Evolutionary conservation across 1,140 invertebrate genomes (phyloP).

Genomic region (Cataglyphis hispanica): DNA sequence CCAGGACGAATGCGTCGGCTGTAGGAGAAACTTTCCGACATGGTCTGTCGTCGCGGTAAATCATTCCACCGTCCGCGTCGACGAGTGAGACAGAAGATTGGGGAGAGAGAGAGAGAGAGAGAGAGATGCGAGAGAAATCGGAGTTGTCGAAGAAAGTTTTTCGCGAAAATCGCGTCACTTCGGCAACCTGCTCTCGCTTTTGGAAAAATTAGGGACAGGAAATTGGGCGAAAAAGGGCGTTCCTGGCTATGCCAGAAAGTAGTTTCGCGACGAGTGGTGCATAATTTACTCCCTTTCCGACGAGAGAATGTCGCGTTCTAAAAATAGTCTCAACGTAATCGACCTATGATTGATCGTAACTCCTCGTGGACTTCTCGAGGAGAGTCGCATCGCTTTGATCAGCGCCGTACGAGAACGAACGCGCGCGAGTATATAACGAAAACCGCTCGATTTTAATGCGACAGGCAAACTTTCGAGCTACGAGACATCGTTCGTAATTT

Average conservation of each 20-base stretch:
- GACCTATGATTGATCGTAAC: constrained; percentile 15
- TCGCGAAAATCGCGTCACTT: constrained; percentile 62
- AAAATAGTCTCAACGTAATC: constrained; percentile 31
- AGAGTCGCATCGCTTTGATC: constrained; percentile 8
- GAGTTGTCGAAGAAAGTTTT: constrained; percentile 56
- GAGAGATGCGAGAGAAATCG: constrained; percentile 45
- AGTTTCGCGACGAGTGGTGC: constrained; percentile 26
- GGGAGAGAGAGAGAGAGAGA: neutral
- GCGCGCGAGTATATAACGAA: neutral
- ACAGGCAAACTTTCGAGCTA: constrained; percentile 50
- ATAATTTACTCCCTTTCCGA: constrained; percentile 26
- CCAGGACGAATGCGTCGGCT: constrained; percentile 62
- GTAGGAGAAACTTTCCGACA: constrained; percentile 57
- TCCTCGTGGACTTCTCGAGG: neutral
- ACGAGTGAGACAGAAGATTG: neutral
- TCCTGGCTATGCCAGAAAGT: constrained; percentile 37
- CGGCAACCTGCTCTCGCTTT: constrained; percentile 44
- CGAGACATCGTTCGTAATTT: constrained; percentile 53
- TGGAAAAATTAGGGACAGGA: constrained; percentile 59
- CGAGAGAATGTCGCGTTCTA: constrained; percentile 36
- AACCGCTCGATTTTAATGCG: constrained; percentile 45
- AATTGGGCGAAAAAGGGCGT: constrained; percentile 51
- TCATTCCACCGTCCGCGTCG: constrained; percentile 53
- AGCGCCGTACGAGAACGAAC: neutral
- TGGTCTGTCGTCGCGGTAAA: constrained; percentile 60